Evolutionary conservation across 2,888 invertebrate species (phyloP).

Genomic region (Tenthredo distinguenda): DNA sequence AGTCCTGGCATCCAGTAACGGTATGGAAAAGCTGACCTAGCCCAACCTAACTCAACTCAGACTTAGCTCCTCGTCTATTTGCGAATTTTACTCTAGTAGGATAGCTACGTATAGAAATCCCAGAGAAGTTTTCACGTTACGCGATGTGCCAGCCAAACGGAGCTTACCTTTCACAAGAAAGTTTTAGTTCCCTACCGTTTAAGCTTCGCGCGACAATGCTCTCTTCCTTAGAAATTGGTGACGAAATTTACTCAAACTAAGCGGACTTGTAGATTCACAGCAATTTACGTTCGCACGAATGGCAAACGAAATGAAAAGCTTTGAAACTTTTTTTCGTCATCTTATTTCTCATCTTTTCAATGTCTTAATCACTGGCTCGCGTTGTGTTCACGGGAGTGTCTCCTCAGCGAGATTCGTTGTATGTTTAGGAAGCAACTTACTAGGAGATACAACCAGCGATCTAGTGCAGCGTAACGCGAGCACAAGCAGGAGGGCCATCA

Average conservation of each 20-base stretch:
- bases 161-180: conserved; percentile 40
- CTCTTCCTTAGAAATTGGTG: conserved; percentile 1
- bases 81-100: conserved; percentile 22
- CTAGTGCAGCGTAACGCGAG: conserved; percentile 5
- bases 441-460: not conserved
- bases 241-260: conserved; percentile 20
- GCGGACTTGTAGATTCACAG: not conserved
- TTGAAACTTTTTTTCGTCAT: not conserved
- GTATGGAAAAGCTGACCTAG: conserved; percentile 32
- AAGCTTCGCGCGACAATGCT: conserved; percentile 31
- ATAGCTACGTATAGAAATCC: not conserved
- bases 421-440: not conserved
- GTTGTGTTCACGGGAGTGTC: not conserved
- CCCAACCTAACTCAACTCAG: conserved; percentile 16
- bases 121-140: conserved; percentile 39
- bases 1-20: conserved; percentile 29
- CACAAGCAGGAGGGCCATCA: conserved; percentile 40
- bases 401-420: not conserved
- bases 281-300: not conserved
- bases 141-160: conserved; percentile 40
- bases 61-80: conserved; percentile 27
- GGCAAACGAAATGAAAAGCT: not conserved
- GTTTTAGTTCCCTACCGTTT: conserved; percentile 24
- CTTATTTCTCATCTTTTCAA: not conserved
- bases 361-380: not conserved